Conservation (phyloP, 2,113 vertebrate genomes). For the Lagopus muta region DNA sequence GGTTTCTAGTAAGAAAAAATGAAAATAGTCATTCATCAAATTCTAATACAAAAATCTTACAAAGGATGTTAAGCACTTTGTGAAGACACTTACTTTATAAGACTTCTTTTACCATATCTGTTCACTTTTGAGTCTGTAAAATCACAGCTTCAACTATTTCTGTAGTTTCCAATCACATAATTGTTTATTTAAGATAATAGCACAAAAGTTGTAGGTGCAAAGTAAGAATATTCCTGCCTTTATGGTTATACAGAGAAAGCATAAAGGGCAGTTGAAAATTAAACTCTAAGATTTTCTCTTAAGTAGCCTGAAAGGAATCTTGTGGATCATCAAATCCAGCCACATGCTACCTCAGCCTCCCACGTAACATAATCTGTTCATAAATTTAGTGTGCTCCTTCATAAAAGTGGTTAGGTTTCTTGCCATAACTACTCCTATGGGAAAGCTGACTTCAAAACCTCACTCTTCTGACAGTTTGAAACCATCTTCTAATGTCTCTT, state of each 20-base stretch:
- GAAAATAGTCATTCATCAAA: neutral
- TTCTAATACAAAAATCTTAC: neutral
- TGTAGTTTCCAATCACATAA: neutral
- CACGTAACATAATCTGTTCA: neutral
- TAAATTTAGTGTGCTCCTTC: conserved; percentile 35
- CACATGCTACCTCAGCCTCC: neutral
- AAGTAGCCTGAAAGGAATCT: neutral
- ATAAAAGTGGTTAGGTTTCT: conserved; percentile 3
- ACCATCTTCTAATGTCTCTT: neutral
- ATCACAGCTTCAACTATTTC: neutral
- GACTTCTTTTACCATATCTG: neutral
- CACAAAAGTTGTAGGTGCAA: neutral
- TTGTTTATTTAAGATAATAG: neutral
- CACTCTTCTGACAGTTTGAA: conserved; percentile 22
- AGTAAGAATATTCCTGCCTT: neutral
- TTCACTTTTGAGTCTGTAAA: neutral
- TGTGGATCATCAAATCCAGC: neutral
- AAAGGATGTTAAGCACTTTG: neutral
- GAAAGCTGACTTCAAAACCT: conserved; percentile 22
- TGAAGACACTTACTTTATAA: neutral
- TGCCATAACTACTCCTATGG: conserved; percentile 27
- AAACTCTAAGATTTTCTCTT: neutral
- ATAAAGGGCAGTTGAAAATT: neutral
- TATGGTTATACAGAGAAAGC: neutral
- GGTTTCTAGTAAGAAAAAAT: neutral